Evolutionary conservation across 2,888 invertebrate species (phyloP).

Genomic region (Rapana venosa): DNA sequence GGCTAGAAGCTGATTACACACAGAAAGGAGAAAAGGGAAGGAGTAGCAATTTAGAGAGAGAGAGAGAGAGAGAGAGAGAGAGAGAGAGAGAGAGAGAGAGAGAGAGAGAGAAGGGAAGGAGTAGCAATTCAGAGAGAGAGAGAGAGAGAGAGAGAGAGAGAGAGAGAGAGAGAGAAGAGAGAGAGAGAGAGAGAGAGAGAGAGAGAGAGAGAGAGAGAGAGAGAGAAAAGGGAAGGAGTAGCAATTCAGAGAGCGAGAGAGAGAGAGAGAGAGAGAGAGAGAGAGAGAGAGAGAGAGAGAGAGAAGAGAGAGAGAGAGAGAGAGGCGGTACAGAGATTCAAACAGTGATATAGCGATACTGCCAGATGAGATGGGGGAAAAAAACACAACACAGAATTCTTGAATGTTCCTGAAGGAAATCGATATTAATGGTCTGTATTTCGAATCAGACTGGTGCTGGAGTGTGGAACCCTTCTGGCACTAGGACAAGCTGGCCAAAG

Average conservation of each 20-base stretch:
- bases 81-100: neutral
- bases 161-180: neutral
- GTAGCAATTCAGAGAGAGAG: neutral
- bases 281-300: slow-evolving; percentile 26
- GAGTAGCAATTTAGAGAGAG: neutral
- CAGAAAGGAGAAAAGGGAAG: too few relatives aligned
- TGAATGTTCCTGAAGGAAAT: too few relatives aligned
- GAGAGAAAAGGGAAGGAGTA: neutral
- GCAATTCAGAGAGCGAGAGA: neutral
- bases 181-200: neutral
- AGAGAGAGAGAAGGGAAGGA: slow-evolving; percentile 1
- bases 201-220: neutral
- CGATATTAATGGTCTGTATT: too few relatives aligned
- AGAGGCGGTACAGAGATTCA: too few relatives aligned
- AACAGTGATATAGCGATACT: too few relatives aligned
- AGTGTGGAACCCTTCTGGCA: too few relatives aligned
- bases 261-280: neutral
- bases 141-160: neutral
- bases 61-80: neutral
- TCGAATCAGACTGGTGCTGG: too few relatives aligned
- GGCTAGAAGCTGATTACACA: too few relatives aligned
- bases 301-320: neutral
- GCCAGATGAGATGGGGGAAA: too few relatives aligned
- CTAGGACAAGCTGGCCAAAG: too few relatives aligned
- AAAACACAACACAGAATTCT: too few relatives aligned